Base-by-base conservation (phyloP, 2,113 vertebrate species). In the Muntiacus muntjak region DNA sequence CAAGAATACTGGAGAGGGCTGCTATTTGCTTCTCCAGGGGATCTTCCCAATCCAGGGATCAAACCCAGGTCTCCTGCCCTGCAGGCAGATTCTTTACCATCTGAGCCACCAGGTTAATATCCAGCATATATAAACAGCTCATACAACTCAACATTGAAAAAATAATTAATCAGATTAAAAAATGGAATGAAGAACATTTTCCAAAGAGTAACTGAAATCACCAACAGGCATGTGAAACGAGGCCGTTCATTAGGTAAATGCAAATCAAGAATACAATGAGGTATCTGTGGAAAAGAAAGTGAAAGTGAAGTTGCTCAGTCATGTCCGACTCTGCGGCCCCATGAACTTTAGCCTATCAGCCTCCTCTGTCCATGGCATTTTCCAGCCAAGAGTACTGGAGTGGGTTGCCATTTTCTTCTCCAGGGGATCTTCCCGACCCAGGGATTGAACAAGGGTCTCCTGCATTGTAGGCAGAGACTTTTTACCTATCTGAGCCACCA, bases 11-110 rank as follows among this genome's bases (percentile, higher is more conserved):
- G n/a, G n/a, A 23, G 19, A 36, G 64, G n/a, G n/a, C 12, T 36
- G 19, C n/a, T 19, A 23, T 36, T 23, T 0, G 0, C n/a, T 12
- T 71, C 64, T 71, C 1, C n/a, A 36, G n/a, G 19, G 5, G n/a
- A 1, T 71, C 64, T 23, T 36, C n/a, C 19, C 0, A 0, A 36
- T 1, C 64, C n/a, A 71, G 64, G 17, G 4, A 2, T 71, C 2
- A 0, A 36, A 71, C 8, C 64, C 4, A 36, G 19, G n/a, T 71
- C 2, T 36, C n/a, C 2, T 23, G 5, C 19, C 23, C 4, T 36
- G 4, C 10, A 71, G n/a, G 5, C 17, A 7, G 19, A 36, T 36
- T 71, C n/a, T 71, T 21, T 6, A 36, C 8, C 64, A 23, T 23
- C 64, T 23, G 5, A 71, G 19, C 19, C n/a, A 23, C 9, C n/a